These are phyloP conservation scores for Trochalopteron elliotii DNA, from an alignment of 2,113 vertebrate genomes.

Conservation along the genomic window DNA sequence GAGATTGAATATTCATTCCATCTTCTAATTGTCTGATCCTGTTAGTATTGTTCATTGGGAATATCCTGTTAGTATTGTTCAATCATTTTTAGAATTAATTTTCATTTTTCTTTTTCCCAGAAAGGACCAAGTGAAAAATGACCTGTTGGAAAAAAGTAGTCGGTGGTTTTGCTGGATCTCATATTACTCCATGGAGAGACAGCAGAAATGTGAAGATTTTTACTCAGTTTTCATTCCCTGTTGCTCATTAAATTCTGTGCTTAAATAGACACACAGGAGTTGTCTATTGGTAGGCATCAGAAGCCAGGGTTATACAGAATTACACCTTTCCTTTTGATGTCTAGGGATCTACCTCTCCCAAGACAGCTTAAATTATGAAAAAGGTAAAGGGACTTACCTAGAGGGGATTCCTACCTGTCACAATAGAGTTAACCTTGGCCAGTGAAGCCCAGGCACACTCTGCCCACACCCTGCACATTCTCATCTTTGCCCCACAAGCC, in stretches of 20 bases:
- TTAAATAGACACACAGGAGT: background rate
- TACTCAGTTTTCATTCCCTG: background rate
- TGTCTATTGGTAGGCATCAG: background rate
- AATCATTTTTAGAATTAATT: background rate
- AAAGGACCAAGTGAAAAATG: background rate
- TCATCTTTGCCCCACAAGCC: background rate
- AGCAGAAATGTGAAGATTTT: background rate
- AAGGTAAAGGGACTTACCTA: background rate
- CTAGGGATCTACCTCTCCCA: background rate
- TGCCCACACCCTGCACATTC: background rate
- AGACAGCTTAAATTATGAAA: background rate
- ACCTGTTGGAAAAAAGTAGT: background rate
- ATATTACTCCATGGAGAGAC: background rate
- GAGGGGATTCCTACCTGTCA: background rate
- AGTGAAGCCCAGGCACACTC: background rate
- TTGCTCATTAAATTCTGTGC: background rate
- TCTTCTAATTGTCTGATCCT: background rate
- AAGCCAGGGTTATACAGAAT: background rate
- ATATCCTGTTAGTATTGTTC: background rate
- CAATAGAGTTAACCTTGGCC: background rate
- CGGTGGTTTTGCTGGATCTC: background rate
- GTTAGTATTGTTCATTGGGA: background rate
- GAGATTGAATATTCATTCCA: background rate
- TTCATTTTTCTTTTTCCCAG: background rate
- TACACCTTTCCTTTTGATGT: background rate